These are phyloP conservation scores for Candoia aspera DNA, from an alignment of 2,113 vertebrate species.

Conservation along the genomic window DNA sequence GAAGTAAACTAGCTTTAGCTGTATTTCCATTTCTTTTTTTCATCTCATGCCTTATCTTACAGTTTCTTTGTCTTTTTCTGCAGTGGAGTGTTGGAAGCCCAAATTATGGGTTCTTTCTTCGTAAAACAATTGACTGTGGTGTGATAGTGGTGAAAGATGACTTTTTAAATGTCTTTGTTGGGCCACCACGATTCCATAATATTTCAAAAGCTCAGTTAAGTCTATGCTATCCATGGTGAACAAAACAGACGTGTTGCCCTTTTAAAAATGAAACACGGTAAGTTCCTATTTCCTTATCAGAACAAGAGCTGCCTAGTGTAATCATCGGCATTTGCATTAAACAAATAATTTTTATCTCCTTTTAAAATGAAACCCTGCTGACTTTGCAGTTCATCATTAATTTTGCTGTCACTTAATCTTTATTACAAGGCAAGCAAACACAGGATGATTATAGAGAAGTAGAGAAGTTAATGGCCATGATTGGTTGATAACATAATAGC, in stretches of 20 bases:
- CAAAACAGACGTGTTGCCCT: background rate
- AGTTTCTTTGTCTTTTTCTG: background rate
- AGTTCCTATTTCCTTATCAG: background rate
- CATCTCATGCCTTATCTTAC: background rate
- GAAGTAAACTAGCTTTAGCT: background rate
- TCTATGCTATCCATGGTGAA: background rate
- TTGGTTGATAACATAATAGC: constrained; percentile 18
- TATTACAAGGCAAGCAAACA: constrained; percentile 18
- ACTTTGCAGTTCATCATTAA: background rate
- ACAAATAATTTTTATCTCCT: constrained; percentile 14
- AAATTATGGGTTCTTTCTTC: background rate
- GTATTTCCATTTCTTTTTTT: background rate
- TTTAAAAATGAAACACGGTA: background rate
- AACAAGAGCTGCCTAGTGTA: background rate
- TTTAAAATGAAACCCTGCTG: constrained; percentile 12
- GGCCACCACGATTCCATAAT: background rate
- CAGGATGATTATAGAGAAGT: constrained; percentile 17
- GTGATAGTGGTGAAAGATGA: background rate
- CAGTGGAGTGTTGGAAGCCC: background rate
- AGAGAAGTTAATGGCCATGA: constrained; percentile 10
- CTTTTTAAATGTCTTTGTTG: background rate
- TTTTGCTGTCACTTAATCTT: constrained; percentile 19
- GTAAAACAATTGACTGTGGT: background rate
- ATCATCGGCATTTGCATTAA: constrained; percentile 26
- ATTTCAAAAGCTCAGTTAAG: background rate